Evolutionary conservation across 2,888 invertebrate species (phyloP).

Genomic region (Alcis repandata): DNA sequence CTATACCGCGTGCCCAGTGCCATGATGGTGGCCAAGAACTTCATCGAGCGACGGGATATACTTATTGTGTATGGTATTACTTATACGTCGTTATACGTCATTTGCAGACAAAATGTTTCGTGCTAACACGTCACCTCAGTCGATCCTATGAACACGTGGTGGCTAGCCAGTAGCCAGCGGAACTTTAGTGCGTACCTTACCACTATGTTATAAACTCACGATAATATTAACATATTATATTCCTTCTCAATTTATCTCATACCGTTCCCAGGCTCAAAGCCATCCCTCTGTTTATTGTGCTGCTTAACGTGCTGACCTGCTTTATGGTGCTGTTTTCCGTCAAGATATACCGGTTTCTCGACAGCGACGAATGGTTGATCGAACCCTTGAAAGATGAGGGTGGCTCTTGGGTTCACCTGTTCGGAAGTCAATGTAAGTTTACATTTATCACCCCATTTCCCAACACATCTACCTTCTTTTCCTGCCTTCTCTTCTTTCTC

Average conservation of each 20-base stretch:
- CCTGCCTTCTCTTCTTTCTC: no score
- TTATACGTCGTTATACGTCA: neutral
- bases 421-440: conserved; percentile 61
- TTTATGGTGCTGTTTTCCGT: conserved; percentile 68
- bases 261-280: conserved; percentile 60
- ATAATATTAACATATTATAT: no score
- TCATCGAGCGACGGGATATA: conserved; percentile 66
- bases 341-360: conserved; percentile 52
- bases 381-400: conserved; percentile 61
- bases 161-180: no score
- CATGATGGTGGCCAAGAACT: conserved; percentile 57
- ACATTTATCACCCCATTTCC: no score
- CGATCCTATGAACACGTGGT: no score
- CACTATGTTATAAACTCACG: neutral
- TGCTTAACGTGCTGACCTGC: conserved; percentile 68
- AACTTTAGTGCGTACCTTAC: no score
- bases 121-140: no score
- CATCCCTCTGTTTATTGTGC: conserved; percentile 64
- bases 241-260: conserved; percentile 4
- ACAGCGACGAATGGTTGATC: conserved; percentile 52
- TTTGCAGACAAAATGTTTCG: no score
- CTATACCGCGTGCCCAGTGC: conserved; percentile 72
- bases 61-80: conserved; percentile 63
- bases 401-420: conserved; percentile 71
- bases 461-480: no score